Percentiles rank a stretch among this genome's conserved stretches.
phyloP scores from a whole-genome alignment of 2,888 invertebrate genomes.

The Agriopis leucophaearia region DNA sequence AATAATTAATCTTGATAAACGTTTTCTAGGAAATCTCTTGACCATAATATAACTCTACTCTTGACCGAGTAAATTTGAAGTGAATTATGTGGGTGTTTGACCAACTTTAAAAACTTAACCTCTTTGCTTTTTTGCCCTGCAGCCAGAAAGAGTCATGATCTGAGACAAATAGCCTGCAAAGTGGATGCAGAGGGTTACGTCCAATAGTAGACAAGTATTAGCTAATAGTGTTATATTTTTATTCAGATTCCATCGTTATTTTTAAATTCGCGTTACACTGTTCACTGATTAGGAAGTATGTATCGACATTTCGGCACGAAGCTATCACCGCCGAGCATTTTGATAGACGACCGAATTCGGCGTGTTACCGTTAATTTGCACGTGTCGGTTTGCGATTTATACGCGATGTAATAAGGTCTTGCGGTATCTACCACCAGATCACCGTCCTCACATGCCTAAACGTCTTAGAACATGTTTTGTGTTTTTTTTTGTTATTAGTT shows the following conservation, averaged over 20 bases:
- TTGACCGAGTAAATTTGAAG: background rate
- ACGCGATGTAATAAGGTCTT: conserved; percentile 79
- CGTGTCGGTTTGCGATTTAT: conserved; percentile 70
- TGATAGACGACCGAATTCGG: conserved; percentile 69
- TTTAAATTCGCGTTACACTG: background rate
- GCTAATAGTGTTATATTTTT: background rate
- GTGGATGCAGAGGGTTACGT: background rate
- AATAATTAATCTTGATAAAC: conserved; percentile 29
- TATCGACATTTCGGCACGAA: background rate
- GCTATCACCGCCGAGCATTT: conserved; percentile 36
- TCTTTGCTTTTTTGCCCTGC: background rate
- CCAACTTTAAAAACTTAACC: background rate
- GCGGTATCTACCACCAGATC: conserved; percentile 44
- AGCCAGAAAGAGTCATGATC: background rate
- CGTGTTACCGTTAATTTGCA: conserved; percentile 73
- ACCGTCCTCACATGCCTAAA: conserved; percentile 39
- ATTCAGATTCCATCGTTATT: background rate
- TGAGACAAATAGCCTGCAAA: background rate
- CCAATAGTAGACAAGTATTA: background rate
- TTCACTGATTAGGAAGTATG: background rate
- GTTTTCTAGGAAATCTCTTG: conserved; percentile 33
- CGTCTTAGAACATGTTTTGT: conserved; percentile 23
- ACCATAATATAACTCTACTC: conserved; percentile 12
- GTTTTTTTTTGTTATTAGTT: background rate
- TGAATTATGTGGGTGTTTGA: background rate